Conservation (phyloP, 2,888 invertebrate genomes). For the Oscheius myriophilus region DNA sequence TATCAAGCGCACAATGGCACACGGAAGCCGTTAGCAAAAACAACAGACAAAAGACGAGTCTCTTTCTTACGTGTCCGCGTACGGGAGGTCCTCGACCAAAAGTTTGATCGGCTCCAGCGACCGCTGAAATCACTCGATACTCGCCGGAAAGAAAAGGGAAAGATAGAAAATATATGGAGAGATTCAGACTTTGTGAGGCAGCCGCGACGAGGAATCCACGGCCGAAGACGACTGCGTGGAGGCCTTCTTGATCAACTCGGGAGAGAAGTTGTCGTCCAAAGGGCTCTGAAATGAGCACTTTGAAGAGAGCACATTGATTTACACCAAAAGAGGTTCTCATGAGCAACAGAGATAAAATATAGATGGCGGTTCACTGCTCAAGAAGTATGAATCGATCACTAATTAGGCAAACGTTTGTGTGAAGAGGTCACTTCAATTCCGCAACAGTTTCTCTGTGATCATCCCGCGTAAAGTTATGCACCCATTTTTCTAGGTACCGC, state of each 20-base stretch:
- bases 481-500: too few species aligned
- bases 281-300: constrained; percentile 39
- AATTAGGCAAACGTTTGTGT: too few species aligned
- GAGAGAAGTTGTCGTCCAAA: constrained; percentile 44
- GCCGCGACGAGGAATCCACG: constrained; percentile 18
- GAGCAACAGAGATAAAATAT: constrained; percentile 6
- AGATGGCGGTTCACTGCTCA: neutral
- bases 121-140: constrained; percentile 43
- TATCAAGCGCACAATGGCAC: neutral
- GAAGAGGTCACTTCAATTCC: too few species aligned
- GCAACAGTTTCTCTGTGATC: too few species aligned
- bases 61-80: constrained; percentile 55
- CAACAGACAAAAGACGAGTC: constrained; percentile 10
- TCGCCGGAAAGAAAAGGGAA: constrained; percentile 1
- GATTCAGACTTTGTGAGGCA: constrained; percentile 34
- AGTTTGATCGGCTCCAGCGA: constrained; percentile 64
- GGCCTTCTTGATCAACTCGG: constrained; percentile 45
- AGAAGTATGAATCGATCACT: too few species aligned
- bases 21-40: constrained; percentile 13
- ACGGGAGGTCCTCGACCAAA: constrained; percentile 66
- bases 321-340: constrained; percentile 24
- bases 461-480: too few species aligned
- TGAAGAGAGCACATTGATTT: too few species aligned
- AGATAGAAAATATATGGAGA: constrained; percentile 3
- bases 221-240: neutral